These are phyloP conservation scores for Rhincodon typus DNA, from an alignment of 2,797 vertebrate species.

Conservation along the genomic window DNA sequence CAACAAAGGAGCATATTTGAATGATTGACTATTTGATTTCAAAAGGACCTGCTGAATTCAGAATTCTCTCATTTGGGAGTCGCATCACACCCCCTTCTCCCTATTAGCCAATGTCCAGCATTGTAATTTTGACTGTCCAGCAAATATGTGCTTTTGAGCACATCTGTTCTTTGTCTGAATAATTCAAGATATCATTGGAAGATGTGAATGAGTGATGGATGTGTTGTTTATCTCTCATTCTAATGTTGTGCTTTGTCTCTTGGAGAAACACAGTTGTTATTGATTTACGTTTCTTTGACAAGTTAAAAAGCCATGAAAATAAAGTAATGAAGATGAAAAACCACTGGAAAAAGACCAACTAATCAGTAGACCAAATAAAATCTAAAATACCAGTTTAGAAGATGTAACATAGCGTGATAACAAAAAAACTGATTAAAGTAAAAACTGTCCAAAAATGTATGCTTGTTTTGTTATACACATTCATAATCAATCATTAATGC, in stretches of 20 bases:
- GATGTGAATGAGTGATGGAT: too few relatives aligned
- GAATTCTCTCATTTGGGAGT: too few relatives aligned
- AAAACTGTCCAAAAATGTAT: background rate
- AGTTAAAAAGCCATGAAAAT: background rate
- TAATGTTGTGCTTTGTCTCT: background rate
- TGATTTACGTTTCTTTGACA: background rate
- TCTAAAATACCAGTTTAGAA: background rate
- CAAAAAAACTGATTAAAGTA: background rate
- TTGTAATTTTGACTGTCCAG: background rate
- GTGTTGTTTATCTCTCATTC: background rate
- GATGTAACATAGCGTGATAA: background rate
- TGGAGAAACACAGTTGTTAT: background rate
- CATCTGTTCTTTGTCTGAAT: background rate
- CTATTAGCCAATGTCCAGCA: background rate
- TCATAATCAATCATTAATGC: background rate
- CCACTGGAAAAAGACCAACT: background rate
- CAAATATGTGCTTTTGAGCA: background rate
- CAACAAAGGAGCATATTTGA: too few relatives aligned
- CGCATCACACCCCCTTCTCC: too few relatives aligned
- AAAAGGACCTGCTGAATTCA: too few relatives aligned
- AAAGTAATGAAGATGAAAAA: background rate
- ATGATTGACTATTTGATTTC: too few relatives aligned
- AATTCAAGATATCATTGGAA: background rate
- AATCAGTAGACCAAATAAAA: background rate
- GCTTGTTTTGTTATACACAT: background rate